Evolutionary conservation across 2,888 invertebrate species (phyloP).

Genomic region (Pammene aurita): DNA sequence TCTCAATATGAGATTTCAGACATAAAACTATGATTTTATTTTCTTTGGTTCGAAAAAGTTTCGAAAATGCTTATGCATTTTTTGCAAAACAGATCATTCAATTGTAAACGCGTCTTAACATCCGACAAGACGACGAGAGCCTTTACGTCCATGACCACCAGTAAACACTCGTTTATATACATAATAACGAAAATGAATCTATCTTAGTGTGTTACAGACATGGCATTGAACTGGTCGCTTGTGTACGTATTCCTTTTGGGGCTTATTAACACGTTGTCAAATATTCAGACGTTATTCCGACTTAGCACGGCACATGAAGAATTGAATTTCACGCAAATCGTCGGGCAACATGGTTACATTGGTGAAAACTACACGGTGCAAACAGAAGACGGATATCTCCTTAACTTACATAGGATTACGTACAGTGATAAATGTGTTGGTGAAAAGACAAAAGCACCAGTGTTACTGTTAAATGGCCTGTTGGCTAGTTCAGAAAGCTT

Average conservation of each 20-base stretch:
- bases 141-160: neutral
- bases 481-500: constrained; percentile 28
- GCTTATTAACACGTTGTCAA: constrained; percentile 20
- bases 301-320: constrained; percentile 1
- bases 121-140: neutral
- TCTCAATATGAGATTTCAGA: too few relatives aligned
- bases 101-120: neutral
- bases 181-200: constrained; percentile 11
- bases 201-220: constrained; percentile 23
- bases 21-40: neutral
- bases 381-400: constrained; percentile 33
- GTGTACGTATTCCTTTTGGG: constrained; percentile 15
- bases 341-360: constrained; percentile 19
- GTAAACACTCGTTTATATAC: constrained; percentile 18
- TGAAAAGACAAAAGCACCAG: constrained; percentile 20
- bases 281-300: constrained; percentile 5
- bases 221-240: constrained; percentile 28
- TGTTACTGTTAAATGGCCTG: constrained; percentile 28
- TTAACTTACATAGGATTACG: constrained; percentile 28
- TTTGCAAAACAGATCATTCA: neutral
- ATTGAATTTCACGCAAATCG: constrained; percentile 23
- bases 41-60: neutral
- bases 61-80: neutral
- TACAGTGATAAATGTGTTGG: constrained; percentile 14
- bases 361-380: constrained; percentile 21